Evolutionary conservation across 2,113 vertebrate species (phyloP).

Genomic region (Varanus salvator): DNA sequence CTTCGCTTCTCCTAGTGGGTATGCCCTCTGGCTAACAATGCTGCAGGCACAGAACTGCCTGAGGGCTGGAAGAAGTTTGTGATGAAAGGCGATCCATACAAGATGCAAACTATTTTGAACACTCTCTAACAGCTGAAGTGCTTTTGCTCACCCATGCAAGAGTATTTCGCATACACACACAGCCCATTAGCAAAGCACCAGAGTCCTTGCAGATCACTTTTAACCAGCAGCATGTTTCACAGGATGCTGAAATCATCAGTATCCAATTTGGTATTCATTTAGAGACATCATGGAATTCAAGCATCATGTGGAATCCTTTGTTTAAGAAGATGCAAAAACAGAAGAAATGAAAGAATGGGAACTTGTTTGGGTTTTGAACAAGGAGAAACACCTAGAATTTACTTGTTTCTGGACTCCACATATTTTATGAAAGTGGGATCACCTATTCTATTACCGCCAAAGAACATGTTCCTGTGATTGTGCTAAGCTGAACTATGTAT

Average conservation of each 20-base stretch:
- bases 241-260: not conserved
- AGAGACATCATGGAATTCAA: not conserved
- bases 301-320: not conserved
- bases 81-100: slow-evolving; percentile 6
- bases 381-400: not conserved
- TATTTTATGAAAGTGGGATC: not conserved
- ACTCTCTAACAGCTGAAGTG: slow-evolving; percentile 6
- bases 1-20: not conserved
- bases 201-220: not conserved
- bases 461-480: too few relatives aligned
- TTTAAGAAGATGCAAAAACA: not conserved
- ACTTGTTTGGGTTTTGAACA: not conserved
- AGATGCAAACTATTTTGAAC: slow-evolving; percentile 24
- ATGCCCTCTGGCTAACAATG: slow-evolving; percentile 29
- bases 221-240: not conserved
- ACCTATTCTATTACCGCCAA: not conserved
- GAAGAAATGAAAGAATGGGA: not conserved
- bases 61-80: not conserved
- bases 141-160: not conserved
- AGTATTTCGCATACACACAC: not conserved
- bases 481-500: too few relatives aligned
- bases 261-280: slow-evolving; percentile 12
- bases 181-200: not conserved
- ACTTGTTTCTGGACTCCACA: not conserved
- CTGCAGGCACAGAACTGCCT: not conserved